phyloP scores from a whole-genome alignment of 2,797 vertebrate species.

The Meriones psammophilus region DNA sequence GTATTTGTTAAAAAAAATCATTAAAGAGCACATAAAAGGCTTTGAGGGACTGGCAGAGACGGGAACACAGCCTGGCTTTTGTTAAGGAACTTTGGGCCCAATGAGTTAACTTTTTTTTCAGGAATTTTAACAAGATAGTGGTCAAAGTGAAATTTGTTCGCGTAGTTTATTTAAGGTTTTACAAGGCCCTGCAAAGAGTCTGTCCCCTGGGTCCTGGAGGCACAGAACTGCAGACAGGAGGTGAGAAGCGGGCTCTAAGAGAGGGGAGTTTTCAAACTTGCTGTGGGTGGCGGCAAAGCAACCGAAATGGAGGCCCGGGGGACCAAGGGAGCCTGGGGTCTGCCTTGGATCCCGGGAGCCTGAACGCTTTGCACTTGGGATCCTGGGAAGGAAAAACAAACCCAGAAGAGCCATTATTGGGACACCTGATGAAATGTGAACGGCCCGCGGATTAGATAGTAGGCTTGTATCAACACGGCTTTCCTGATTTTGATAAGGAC shows the following conservation, averaged over 20 bases:
- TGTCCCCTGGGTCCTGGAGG: conserved; percentile 56
- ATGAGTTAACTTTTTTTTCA: conserved; percentile 75
- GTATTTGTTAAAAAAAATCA: conserved; percentile 80
- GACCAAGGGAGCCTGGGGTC: not conserved
- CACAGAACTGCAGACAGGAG: not conserved
- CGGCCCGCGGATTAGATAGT: conserved; percentile 28
- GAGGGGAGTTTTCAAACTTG: not conserved
- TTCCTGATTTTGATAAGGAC: conserved; percentile 51
- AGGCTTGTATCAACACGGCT: not conserved
- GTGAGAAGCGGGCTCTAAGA: not conserved
- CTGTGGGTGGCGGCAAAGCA: not conserved
- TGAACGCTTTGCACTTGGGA: not conserved
- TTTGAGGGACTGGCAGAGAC: conserved; percentile 10
- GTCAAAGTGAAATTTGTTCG: conserved; percentile 82
- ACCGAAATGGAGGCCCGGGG: not conserved
- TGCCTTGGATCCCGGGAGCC: not conserved
- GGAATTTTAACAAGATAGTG: conserved; percentile 85
- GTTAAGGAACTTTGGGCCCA: conserved; percentile 65
- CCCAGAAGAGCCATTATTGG: not conserved
- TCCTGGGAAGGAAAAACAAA: not conserved
- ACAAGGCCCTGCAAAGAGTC: conserved; percentile 74
- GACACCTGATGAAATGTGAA: conserved; percentile 34
- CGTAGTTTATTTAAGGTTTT: conserved; percentile 82
- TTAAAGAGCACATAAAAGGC: conserved; percentile 80
- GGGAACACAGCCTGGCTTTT: conserved; percentile 72